Base-by-base conservation (phyloP, 2,888 invertebrate species). In the Patella pellucida region DNA sequence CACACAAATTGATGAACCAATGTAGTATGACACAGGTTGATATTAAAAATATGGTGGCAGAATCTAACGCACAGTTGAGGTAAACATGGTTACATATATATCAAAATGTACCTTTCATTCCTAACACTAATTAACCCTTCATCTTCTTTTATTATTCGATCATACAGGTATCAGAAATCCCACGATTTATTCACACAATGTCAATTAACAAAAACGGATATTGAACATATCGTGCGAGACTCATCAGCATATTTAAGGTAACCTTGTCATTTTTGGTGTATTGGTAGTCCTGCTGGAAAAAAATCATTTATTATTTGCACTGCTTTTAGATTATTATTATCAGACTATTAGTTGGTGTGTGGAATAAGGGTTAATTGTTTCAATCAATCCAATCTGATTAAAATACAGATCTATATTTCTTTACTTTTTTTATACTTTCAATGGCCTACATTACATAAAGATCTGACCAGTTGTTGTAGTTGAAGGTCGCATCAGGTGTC, bases 1-100 rank as follows among this genome's bases (percentile, higher is more conserved):
- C 91, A n/a, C 91, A 92, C 83, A 85, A 85, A 14, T 77, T 91
- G 41, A 85, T 92, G 71, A 77, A 87, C 54, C 78, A 85, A 19
- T 88, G 89, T 75, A 83, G 86, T 23, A 83, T 92, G 71, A 86
- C 88, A 2, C 84, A 85, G 74, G 77, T 84, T 16, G 78, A 81
- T 19, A 81, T 92, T 15, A 84, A 85, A 51, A 83, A 88, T 9
- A 90, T 90, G 81, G 91, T 92, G 16, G 77, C 79, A 51, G 83
- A 86, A 4, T 89, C 91, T 0, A 79, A 83, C 27, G 85, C 89
- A 31, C 82, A 75, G 69, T 82, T 91, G n/a, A 88, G 90, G 90
- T 90, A 71, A 56, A 79, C 19, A 41, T 41, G 41, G 41, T 41
- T 41, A 41, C 41, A 9, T 9, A 41, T 41, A 41, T 41, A 41